Percentiles rank a stretch among this genome's conserved stretches.
Evolutionary conservation across 2,797 vertebrate genomes (phyloP).

Genomic region (Phrynocephalus vlangalii): DNA sequence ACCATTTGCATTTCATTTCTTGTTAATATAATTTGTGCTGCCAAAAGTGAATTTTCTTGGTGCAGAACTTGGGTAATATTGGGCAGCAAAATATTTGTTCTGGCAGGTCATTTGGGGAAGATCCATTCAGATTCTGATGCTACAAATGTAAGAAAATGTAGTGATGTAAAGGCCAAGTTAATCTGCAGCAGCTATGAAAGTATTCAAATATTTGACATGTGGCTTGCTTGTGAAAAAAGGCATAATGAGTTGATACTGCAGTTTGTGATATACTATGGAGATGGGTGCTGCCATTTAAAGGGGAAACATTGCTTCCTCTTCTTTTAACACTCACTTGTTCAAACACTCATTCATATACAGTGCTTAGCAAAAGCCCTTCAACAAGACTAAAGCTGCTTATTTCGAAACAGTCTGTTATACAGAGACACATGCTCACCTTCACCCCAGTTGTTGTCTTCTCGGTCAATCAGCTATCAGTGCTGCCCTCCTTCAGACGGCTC

Average conservation of each 20-base stretch:
- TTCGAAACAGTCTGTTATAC: background rate
- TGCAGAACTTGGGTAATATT: background rate
- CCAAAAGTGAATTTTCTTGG: background rate
- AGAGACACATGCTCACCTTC: slow-evolving; percentile 54
- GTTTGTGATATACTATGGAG: background rate
- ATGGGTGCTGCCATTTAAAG: background rate
- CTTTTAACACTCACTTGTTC: background rate
- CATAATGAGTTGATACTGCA: background rate
- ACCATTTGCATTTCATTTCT: background rate
- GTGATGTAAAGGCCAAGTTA: background rate
- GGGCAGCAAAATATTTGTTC: background rate
- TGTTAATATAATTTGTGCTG: background rate
- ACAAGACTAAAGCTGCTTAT: background rate
- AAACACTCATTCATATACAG: background rate
- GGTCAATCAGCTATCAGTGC: rapidly evolving
- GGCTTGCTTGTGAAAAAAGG: background rate
- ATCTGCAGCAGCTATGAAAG: background rate
- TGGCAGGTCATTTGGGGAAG: background rate
- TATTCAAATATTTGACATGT: background rate
- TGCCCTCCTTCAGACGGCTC: slow-evolving; percentile 15
- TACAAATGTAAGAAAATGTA: background rate
- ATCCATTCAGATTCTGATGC: background rate
- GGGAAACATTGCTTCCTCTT: background rate
- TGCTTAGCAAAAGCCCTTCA: background rate
- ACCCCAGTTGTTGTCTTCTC: background rate